Conservation (phyloP, 1,140 invertebrate genomes). For the Fragariocoptes setiger region DNA sequence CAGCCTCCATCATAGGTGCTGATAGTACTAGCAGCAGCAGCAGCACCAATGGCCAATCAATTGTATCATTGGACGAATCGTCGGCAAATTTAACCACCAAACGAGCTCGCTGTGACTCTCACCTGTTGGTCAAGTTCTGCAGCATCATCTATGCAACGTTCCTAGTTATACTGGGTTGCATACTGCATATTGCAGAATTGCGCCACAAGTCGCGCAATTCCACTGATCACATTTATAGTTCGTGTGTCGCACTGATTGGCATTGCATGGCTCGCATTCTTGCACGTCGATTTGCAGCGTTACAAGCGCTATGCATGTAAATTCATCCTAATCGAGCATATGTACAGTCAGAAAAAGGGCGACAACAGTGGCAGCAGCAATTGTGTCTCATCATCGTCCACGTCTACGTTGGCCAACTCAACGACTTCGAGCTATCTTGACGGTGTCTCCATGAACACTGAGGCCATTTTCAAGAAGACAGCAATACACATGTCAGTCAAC, state of each 20-base stretch:
- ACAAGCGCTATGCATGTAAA: constrained; percentile 11
- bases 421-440: not conserved
- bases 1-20: too few relatives aligned
- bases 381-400: constrained; percentile 12
- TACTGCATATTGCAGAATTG: constrained; percentile 26
- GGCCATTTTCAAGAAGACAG: constrained; percentile 8
- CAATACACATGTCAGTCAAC: constrained; percentile 13
- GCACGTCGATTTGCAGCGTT: constrained; percentile 11
- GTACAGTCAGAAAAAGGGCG: constrained; percentile 4
- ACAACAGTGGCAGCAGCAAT: constrained; percentile 5
- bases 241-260: constrained; percentile 7
- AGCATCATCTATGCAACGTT: constrained; percentile 28
- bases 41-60: too few relatives aligned
- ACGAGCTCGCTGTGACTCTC: too few relatives aligned
- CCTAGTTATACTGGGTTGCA: constrained; percentile 27
- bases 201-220: constrained; percentile 15
- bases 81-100: too few relatives aligned
- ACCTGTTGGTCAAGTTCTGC: not conserved
- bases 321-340: constrained; percentile 1
- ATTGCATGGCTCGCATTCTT: constrained; percentile 11
- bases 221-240: constrained; percentile 8
- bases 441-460: constrained; percentile 9
- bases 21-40: too few relatives aligned
- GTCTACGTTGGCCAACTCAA: constrained; percentile 15
- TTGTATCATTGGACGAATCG: too few relatives aligned